phyloP scores from a whole-genome alignment of 2,888 invertebrate genomes.

The Toxonevra muliebris region DNA sequence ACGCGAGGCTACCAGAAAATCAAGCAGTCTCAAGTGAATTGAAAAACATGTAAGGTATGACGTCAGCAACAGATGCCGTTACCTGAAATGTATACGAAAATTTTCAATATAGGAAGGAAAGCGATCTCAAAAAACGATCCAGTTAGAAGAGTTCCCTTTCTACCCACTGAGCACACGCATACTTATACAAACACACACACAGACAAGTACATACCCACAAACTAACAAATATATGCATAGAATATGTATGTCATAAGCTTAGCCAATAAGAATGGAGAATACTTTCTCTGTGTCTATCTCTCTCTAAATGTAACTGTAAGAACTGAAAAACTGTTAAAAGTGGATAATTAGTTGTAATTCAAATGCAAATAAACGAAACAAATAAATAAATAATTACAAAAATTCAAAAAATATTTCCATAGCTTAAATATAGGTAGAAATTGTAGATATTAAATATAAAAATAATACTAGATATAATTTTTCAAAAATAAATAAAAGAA shows the following conservation, averaged over 20 bases:
- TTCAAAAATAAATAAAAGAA: slow-evolving; percentile 3
- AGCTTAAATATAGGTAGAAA: slow-evolving; percentile 24
- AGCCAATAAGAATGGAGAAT: neutral
- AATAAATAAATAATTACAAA: slow-evolving; percentile 10
- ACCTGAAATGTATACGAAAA: too few species aligned
- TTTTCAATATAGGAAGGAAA: too few species aligned
- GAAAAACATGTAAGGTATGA: too few species aligned
- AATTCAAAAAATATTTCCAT: neutral
- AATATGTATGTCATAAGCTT: neutral
- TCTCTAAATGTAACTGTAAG: slow-evolving; percentile 15
- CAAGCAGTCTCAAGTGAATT: too few species aligned
- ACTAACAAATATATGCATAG: neutral
- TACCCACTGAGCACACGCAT: neutral
- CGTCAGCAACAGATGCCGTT: too few species aligned
- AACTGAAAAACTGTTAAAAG: slow-evolving; percentile 21
- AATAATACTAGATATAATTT: slow-evolving; percentile 3
- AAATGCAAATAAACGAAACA: neutral
- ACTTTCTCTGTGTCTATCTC: too few species aligned
- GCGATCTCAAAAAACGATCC: too few species aligned
- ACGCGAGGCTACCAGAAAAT: too few species aligned
- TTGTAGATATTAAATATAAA: slow-evolving; percentile 24
- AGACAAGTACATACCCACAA: neutral
- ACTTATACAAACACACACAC: neutral
- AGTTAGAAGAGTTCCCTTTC: neutral
- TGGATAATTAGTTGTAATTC: slow-evolving; percentile 7